Evolutionary conservation across 2,797 vertebrate species (phyloP), one percentile per base, ranked within the genome.

Genomic region (Micropoecilia bifurca): DNA sequence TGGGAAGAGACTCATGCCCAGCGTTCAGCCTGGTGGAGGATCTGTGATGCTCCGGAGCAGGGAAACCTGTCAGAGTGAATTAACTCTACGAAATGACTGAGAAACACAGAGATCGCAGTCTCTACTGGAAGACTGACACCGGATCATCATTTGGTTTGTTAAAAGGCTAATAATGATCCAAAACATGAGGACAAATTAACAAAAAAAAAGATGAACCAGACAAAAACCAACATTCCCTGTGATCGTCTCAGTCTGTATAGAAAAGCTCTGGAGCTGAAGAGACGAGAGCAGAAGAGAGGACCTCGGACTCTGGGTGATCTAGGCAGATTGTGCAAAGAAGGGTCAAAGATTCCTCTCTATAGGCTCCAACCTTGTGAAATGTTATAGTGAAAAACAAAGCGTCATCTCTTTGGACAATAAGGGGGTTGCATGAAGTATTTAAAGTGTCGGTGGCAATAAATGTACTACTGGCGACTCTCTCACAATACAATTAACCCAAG

Each of bases 341-440:
- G 68, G 68, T 46, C 68, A 71, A 71, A 71, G 68, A 71, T 30
- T 71, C 25, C 68, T 46, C 13, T 45, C 25, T 71, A 45, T 71
- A 71, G 14, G 68, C 13, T 71, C 68, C 68, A 46, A 46, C 2
- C 68, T 46, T 30, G 68, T 71, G 43, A 71, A 46, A 69, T 43
- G 10, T n/a, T 43, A 69, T 16, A 69, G 39, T 43, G 25, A 12
- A 13, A 28, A 25, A 71, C 66, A 6, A 43, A n/a, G 22, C 10
- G 6, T 12, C 1, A 12, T n/a, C 66, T n/a, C 39, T 43, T 41
- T 41, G 25, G 36, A 3, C 68, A 45, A 14, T 45, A 16, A 45
- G 2, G 7, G 66, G 39, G 22, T 25, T 69, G 39, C 10, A 69
- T 43, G 5, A 69, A 69, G 41, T 25, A 69, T 13, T 69, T n/a